Evolutionary conservation across 2,888 invertebrate genomes (phyloP).

Genomic region (Apotomis betuletana): DNA sequence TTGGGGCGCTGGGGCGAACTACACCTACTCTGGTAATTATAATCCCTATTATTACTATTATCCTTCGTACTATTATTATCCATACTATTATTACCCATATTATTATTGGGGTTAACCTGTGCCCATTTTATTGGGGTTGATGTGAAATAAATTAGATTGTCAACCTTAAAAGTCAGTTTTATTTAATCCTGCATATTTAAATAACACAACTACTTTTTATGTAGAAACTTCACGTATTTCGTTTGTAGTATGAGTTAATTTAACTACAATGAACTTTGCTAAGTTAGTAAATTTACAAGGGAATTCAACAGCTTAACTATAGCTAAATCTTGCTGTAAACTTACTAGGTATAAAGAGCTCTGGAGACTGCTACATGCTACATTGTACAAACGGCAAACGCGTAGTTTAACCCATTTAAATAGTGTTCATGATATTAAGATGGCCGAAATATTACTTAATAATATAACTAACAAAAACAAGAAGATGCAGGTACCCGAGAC

Average conservation of each 20-base stretch:
- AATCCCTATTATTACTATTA: slow-evolving; percentile 44
- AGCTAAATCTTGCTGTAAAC: too few relatives aligned
- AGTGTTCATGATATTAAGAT: too few relatives aligned
- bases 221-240: slow-evolving; percentile 5
- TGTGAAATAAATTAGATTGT: slow-evolving; percentile 1
- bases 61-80: slow-evolving; percentile 45
- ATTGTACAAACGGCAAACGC: too few relatives aligned
- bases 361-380: too few relatives aligned
- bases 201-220: background rate
- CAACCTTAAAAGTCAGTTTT: background rate
- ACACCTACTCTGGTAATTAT: slow-evolving; percentile 21
- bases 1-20: background rate
- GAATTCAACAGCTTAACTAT: too few relatives aligned
- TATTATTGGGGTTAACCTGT: too few relatives aligned
- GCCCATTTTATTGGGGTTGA: slow-evolving; percentile 47
- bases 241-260: slow-evolving; percentile 7
- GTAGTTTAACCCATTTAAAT: too few relatives aligned
- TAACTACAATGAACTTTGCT: background rate
- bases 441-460: too few relatives aligned
- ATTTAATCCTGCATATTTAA: background rate
- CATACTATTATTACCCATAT: slow-evolving; percentile 38
- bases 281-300: too few relatives aligned
- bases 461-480: too few relatives aligned
- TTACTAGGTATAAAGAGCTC: too few relatives aligned
- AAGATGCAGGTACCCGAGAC: too few relatives aligned